Conservation (phyloP, 2,888 invertebrate genomes). For the Noctua fimbriata region DNA sequence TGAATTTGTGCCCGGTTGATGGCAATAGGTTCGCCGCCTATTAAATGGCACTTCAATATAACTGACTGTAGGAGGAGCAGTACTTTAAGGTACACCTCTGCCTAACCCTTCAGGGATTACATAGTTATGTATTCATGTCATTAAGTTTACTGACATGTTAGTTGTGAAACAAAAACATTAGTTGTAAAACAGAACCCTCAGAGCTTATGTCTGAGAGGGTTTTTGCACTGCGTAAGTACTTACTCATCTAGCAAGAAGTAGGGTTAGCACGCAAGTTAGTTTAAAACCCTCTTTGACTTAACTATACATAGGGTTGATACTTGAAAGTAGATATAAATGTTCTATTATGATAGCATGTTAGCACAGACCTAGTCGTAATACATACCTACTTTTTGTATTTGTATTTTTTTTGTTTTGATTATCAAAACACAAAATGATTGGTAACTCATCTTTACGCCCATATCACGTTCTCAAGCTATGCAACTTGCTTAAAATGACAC, state of each 20-base stretch:
- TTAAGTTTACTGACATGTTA: constrained; percentile 1
- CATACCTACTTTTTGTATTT: not conserved
- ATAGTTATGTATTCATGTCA: not conserved
- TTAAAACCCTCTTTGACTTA: not conserved
- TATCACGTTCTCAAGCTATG: not conserved
- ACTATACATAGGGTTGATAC: not conserved
- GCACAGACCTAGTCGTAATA: not conserved
- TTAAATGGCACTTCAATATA: not conserved
- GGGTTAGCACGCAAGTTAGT: not conserved
- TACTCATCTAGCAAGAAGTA: constrained; percentile 14
- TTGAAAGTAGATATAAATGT: not conserved
- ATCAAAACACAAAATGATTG: not conserved
- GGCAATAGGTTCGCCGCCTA: not conserved
- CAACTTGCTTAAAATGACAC: not conserved
- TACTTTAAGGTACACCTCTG: not conserved
- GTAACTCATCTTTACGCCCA: not conserved
- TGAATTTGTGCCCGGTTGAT: not conserved
- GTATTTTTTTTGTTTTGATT: not conserved
- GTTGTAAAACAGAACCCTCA: constrained; percentile 2
- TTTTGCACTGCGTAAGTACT: constrained; percentile 10
- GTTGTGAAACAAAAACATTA: constrained; percentile 1
- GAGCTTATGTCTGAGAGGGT: constrained; percentile 25
- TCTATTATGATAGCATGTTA: too few species aligned
- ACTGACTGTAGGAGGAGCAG: not conserved
- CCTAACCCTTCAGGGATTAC: not conserved